Evolutionary conservation across 2,113 vertebrate species (phyloP).

Genomic region (Caretta caretta): DNA sequence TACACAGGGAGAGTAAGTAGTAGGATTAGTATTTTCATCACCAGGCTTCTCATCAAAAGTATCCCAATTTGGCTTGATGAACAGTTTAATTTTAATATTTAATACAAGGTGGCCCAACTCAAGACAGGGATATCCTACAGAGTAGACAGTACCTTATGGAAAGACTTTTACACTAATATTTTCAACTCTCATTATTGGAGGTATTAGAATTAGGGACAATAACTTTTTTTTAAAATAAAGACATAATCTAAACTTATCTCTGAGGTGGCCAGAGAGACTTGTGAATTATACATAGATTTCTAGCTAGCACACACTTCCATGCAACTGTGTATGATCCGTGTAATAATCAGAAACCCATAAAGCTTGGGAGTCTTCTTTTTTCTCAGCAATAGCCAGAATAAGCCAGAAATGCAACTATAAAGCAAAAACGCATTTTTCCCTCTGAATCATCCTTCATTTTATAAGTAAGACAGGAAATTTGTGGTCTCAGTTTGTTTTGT

Average conservation of each 20-base stretch:
- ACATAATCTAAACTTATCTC: neutral
- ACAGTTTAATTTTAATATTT: neutral
- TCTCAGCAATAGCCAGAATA: neutral
- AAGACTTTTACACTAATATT: neutral
- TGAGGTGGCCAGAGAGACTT: neutral
- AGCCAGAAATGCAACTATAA: neutral
- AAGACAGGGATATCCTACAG: neutral
- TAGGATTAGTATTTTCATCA: neutral
- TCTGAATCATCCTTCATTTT: slow-evolving; percentile 25
- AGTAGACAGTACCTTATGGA: neutral
- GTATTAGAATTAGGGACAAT: neutral
- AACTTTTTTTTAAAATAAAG: neutral
- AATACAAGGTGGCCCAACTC: neutral
- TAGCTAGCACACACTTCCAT: neutral
- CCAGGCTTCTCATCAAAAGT: neutral
- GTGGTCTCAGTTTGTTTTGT: slow-evolving; percentile 23
- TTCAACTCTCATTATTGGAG: neutral
- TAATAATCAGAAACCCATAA: neutral
- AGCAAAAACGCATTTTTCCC: neutral
- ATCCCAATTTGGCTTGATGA: neutral
- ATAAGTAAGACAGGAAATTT: neutral
- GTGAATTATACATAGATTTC: neutral
- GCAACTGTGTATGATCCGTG: neutral
- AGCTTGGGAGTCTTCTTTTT: neutral
- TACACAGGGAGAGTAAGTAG: neutral